Evolutionary conservation across 2,797 vertebrate species (phyloP).

Genomic region (Columba guinea): DNA sequence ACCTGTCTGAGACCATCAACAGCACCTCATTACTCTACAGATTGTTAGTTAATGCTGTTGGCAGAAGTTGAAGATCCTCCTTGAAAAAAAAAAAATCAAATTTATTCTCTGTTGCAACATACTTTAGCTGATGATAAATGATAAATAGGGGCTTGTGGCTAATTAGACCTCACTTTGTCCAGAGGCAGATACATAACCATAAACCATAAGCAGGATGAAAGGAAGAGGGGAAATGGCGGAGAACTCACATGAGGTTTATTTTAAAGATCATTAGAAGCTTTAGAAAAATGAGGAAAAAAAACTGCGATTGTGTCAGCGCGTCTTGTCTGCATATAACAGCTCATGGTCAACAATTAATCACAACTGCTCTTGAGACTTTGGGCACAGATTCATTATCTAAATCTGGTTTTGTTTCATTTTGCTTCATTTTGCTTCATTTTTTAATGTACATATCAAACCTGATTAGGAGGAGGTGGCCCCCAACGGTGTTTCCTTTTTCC

Average conservation of each 20-base stretch:
- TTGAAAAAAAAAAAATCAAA: background rate
- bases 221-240: background rate
- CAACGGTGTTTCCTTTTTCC: fast-evolving
- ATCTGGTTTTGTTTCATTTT: background rate
- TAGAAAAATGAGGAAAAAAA: background rate
- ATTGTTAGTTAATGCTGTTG: slow-evolving; percentile 28
- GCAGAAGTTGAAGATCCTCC: slow-evolving; percentile 45
- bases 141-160: slow-evolving; percentile 26
- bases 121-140: slow-evolving; percentile 47
- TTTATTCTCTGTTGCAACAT: background rate
- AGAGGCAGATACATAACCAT: background rate
- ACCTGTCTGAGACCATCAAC: slow-evolving; percentile 43
- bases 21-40: slow-evolving; percentile 53
- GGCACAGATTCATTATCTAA: fast-evolving
- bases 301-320: background rate
- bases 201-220: background rate
- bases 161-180: slow-evolving; percentile 44
- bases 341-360: background rate
- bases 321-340: background rate
- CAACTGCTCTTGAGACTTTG: fast-evolving
- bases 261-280: background rate
- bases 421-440: background rate
- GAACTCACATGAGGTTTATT: background rate
- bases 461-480: background rate
- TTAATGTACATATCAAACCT: background rate